Percentiles rank a stretch among this genome's conserved stretches.
phyloP scores from a whole-genome alignment of 2,113 vertebrate genomes.

The Phoxinus phoxinus region DNA sequence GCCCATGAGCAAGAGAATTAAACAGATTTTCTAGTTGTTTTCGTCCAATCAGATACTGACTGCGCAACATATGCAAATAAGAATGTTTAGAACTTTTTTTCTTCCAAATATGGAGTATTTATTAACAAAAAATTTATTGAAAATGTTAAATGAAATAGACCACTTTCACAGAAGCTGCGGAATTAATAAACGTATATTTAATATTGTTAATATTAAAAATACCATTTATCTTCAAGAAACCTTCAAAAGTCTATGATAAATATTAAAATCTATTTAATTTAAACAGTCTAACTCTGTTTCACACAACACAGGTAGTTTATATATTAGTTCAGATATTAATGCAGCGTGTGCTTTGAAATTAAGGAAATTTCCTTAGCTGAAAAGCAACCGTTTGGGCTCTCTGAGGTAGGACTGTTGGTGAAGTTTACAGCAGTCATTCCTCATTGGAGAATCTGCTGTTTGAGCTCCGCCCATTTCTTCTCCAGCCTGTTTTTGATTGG shows the following conservation, averaged over 20 bases:
- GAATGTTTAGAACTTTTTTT: background rate
- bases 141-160: background rate
- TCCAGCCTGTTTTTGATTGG: conserved; percentile 81
- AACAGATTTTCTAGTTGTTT: background rate
- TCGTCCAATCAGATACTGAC: background rate
- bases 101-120: background rate
- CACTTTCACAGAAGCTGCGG: background rate
- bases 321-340: background rate
- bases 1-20: background rate
- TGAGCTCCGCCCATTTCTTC: conserved; percentile 82
- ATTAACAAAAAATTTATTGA: background rate
- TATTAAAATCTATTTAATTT: background rate
- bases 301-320: background rate
- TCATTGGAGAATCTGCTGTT: conserved; percentile 68
- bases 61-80: background rate
- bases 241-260: background rate
- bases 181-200: background rate
- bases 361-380: background rate
- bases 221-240: background rate
- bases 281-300: background rate
- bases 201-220: background rate
- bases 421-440: background rate
- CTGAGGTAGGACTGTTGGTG: conserved; percentile 17
- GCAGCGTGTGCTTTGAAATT: background rate
- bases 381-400: background rate